Conservation (phyloP, 2,797 vertebrate genomes). For the Salarias fasciatus region DNA sequence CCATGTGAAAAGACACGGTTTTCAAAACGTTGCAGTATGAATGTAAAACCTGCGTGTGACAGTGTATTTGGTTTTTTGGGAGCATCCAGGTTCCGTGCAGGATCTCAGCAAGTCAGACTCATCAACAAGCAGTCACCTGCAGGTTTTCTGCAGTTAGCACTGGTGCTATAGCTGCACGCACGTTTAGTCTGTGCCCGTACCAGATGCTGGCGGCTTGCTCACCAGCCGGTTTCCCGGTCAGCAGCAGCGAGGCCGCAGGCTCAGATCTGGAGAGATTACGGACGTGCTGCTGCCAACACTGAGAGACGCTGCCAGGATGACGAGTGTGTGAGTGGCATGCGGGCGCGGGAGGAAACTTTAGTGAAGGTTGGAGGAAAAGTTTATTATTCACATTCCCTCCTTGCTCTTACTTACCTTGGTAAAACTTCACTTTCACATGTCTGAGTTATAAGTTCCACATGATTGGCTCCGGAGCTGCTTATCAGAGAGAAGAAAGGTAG, state of each 20-base stretch:
- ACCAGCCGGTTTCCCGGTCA: slow-evolving; percentile 8
- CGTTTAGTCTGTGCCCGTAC: slow-evolving; percentile 22
- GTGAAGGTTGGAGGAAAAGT: background rate
- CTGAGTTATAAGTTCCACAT: slow-evolving; percentile 60
- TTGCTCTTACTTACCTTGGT: slow-evolving; percentile 34
- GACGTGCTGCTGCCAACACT: slow-evolving; percentile 25
- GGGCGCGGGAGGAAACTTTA: slow-evolving; percentile 27
- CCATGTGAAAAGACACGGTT: too few species aligned
- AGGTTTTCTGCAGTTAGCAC: slow-evolving; percentile 39
- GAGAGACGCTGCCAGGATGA: slow-evolving; percentile 27
- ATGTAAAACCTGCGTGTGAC: too few species aligned
- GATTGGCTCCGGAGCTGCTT: slow-evolving; percentile 66
- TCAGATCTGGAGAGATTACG: slow-evolving; percentile 48
- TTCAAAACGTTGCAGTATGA: too few species aligned
- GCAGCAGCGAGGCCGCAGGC: slow-evolving; percentile 18
- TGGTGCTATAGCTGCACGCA: slow-evolving; percentile 10
- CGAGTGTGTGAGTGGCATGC: slow-evolving; percentile 22
- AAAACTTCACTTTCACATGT: slow-evolving; percentile 54
- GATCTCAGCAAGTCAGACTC: too few species aligned
- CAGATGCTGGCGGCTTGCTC: slow-evolving; percentile 23
- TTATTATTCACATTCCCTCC: background rate
- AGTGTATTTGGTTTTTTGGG: too few species aligned
- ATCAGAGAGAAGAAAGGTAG: slow-evolving; percentile 63
- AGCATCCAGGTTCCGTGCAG: too few species aligned
- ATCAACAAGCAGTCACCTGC: slow-evolving; percentile 35